Conservation (phyloP, 2,113 vertebrate species). For the Rhegmatorhina hoffmannsi region DNA sequence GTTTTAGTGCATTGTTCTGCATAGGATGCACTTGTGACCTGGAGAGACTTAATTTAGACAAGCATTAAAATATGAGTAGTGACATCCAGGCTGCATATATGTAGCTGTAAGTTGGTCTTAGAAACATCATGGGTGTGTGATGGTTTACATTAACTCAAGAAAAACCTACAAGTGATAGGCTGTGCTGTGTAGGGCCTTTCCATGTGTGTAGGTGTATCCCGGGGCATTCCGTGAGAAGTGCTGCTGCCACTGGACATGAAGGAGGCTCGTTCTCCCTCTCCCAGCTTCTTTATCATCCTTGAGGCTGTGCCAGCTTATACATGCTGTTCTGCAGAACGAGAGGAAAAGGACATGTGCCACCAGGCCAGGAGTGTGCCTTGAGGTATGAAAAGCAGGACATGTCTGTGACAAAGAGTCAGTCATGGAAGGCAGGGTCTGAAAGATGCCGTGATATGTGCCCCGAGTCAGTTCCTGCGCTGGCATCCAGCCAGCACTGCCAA, state of each 20-base stretch:
- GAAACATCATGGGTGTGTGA: not conserved
- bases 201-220: fast-evolving
- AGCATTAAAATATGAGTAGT: not conserved
- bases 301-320: not conserved
- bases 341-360: not conserved
- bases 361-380: not conserved
- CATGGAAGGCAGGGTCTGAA: not conserved
- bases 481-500: not conserved
- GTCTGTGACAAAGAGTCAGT: not conserved
- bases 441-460: not conserved
- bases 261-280: fast-evolving
- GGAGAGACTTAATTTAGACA: not conserved
- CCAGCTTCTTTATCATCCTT: not conserved
- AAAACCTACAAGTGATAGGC: not conserved
- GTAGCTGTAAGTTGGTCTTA: not conserved
- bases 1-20: not conserved
- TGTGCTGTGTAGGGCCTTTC: not conserved
- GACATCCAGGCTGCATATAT: not conserved
- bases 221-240: not conserved
- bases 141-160: not conserved
- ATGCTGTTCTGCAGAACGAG: not conserved
- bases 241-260: fast-evolving
- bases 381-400: fast-evolving
- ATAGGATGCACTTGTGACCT: not conserved
- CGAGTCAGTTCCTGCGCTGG: not conserved